Percentiles rank a stretch among this genome's conserved stretches.
phyloP scores from a whole-genome alignment of 2,113 vertebrate genomes.

The Acinonyx jubatus region DNA sequence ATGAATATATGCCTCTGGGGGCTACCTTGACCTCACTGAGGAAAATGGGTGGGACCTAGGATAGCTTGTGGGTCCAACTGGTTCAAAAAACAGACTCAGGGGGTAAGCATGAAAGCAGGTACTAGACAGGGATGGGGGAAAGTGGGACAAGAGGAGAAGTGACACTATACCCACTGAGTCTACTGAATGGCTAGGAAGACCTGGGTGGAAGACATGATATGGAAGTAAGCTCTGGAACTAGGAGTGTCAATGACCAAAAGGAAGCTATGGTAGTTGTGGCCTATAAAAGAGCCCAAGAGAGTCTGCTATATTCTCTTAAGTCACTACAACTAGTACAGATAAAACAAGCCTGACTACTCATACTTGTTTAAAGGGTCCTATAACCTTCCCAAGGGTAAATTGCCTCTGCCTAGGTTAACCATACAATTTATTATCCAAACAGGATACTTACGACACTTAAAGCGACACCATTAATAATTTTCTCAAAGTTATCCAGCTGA shows the following conservation, averaged over 20 bases:
- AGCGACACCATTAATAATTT: background rate
- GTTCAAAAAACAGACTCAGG: background rate
- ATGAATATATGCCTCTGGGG: background rate
- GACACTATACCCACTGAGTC: background rate
- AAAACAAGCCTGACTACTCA: background rate
- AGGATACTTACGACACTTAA: background rate
- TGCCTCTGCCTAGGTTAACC: background rate
- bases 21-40: background rate
- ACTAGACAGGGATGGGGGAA: background rate
- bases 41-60: background rate
- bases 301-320: background rate
- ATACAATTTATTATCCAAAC: background rate
- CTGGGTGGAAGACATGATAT: background rate
- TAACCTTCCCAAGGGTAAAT: background rate
- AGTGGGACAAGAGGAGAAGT: background rate
- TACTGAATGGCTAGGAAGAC: background rate
- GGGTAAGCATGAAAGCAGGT: background rate
- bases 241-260: background rate
- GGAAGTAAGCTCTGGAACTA: background rate
- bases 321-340: background rate
- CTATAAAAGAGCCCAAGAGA: background rate
- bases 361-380: background rate
- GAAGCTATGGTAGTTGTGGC: background rate
- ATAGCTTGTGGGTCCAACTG: rapidly evolving
- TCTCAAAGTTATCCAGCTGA: background rate